A percentile compares a stretch with the other conserved stretches of the same genome.
phyloP scores from a whole-genome alignment of 2,888 invertebrate species.

The Lacanobia oleracea region DNA sequence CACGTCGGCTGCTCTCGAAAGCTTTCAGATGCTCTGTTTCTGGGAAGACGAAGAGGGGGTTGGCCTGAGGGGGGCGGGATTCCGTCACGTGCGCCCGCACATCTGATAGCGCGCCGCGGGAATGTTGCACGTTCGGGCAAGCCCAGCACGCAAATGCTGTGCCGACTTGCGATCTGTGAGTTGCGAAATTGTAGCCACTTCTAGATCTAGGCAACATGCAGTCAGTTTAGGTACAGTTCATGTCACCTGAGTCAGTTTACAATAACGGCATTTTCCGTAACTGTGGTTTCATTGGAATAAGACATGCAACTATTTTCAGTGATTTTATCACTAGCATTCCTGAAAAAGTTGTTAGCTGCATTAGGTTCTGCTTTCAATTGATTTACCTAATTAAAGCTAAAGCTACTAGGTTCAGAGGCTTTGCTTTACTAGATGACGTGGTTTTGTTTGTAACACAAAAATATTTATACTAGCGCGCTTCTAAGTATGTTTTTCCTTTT shows the following conservation, averaged over 20 bases:
- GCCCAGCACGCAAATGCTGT: conserved; percentile 72
- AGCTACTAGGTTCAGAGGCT: not conserved
- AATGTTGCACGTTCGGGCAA: conserved; percentile 74
- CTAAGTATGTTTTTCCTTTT: not conserved
- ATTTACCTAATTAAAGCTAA: not conserved
- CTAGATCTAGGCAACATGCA: conserved; percentile 51
- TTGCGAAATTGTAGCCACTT: conserved; percentile 59
- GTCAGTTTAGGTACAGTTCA: conserved; percentile 40
- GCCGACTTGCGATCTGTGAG: conserved; percentile 62
- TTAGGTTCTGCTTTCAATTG: not conserved
- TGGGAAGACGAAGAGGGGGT: conserved; percentile 63
- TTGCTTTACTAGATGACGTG: not conserved
- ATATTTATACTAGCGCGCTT: not conserved
- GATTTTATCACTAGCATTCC: not conserved
- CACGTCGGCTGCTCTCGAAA: conserved; percentile 70
- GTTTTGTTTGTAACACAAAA: not conserved
- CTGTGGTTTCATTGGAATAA: conserved; percentile 24
- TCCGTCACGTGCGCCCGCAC: conserved; percentile 84
- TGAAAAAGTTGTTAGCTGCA: conserved; percentile 3
- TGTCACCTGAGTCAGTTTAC: conserved; percentile 35
- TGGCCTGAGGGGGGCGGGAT: conserved; percentile 68
- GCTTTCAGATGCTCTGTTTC: conserved; percentile 67
- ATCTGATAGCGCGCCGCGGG: conserved; percentile 80
- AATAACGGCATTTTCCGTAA: conserved; percentile 10
- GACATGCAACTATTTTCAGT: conserved; percentile 18